Evolutionary conservation across 1,140 invertebrate genomes (phyloP).

Genomic region (Reticulitermes speratus): DNA sequence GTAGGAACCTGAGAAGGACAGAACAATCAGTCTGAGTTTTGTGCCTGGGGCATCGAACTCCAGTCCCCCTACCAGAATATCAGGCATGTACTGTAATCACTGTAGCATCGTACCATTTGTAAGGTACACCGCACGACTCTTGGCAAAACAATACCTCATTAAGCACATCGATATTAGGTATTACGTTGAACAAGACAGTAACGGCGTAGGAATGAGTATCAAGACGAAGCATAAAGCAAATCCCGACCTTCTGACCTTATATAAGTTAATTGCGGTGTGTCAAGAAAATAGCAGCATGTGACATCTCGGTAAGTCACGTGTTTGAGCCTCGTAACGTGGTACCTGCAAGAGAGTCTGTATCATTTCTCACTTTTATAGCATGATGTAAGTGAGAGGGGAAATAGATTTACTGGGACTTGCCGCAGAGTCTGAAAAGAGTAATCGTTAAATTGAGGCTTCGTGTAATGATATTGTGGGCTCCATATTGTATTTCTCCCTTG

Average conservation of each 20-base stretch:
- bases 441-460: background rate
- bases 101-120: no score
- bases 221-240: background rate
- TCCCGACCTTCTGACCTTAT: background rate
- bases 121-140: background rate
- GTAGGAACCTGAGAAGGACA: no score
- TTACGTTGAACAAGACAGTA: background rate
- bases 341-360: background rate
- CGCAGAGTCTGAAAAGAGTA: background rate
- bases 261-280: background rate
- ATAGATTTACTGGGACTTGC: background rate
- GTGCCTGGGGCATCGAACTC: no score
- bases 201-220: background rate
- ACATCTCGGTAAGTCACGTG: background rate
- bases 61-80: no score
- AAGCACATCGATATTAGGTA: background rate
- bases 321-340: no score
- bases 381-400: background rate
- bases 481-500: background rate
- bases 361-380: constrained; percentile 5
- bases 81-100: no score
- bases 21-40: no score
- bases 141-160: background rate
- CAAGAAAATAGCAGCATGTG: background rate
- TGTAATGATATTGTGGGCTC: background rate